Conservation (phyloP, 1,140 invertebrate species). For the Aphis gossypii region DNA sequence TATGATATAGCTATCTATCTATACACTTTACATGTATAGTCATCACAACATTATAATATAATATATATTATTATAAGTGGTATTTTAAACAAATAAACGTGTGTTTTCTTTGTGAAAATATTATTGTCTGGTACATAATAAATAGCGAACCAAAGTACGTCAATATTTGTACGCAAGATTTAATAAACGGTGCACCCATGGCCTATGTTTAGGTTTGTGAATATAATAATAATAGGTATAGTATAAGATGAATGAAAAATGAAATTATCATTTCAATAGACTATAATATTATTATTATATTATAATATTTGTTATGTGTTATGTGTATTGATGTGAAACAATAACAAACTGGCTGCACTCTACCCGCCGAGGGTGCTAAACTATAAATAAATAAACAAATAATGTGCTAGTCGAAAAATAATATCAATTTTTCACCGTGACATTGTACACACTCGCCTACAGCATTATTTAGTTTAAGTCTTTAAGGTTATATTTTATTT, state of each 20-base stretch:
- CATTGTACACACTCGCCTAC: too few species aligned
- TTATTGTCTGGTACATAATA: background rate
- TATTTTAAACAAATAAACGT: background rate
- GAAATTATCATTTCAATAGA: background rate
- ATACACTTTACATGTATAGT: background rate
- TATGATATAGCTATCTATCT: too few species aligned
- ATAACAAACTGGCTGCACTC: too few species aligned
- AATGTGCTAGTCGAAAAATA: too few species aligned
- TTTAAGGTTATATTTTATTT: too few species aligned
- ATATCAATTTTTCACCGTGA: constrained; percentile 65
- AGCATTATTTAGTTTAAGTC: too few species aligned
- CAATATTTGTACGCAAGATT: background rate
- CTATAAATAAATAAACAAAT: too few species aligned
- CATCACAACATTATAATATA: background rate
- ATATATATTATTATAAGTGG: background rate
- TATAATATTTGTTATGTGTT: too few species aligned
- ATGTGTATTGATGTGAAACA: too few species aligned
- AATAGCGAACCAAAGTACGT: background rate
- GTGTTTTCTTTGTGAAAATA: background rate
- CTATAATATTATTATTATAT: background rate
- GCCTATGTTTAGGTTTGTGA: background rate
- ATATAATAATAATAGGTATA: background rate
- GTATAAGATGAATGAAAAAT: background rate
- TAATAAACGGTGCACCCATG: background rate
- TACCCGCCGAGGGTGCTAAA: too few species aligned